phyloP scores from a whole-genome alignment of 92 coral and sea anemone species.

The Phymanthus crucifer region DNA sequence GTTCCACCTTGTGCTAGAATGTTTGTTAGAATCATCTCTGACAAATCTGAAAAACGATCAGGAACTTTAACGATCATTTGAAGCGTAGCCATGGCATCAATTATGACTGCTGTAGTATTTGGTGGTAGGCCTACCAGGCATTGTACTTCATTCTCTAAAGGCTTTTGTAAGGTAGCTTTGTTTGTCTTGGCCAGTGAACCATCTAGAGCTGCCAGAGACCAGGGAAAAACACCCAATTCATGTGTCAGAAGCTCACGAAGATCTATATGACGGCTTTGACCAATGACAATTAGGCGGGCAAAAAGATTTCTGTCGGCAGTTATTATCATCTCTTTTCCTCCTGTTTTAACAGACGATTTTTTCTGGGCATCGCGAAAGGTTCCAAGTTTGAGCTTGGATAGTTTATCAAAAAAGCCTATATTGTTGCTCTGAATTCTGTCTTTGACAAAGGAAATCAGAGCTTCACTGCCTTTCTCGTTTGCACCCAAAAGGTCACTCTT shows the following conservation, averaged over 20 bases:
- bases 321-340: constrained; percentile 37
- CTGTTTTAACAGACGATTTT: constrained; percentile 34
- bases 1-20: constrained; percentile 38
- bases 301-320: constrained; percentile 61
- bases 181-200: constrained; percentile 50
- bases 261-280: constrained; percentile 55
- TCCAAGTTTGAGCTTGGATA: constrained; percentile 53
- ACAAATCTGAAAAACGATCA: constrained; percentile 42
- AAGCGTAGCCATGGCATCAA: constrained; percentile 50
- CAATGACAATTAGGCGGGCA: constrained; percentile 59
- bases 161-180: constrained; percentile 42
- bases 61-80: constrained; percentile 37
- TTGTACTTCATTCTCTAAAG: constrained; percentile 38
- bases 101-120: constrained; percentile 35
- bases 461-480: constrained; percentile 35
- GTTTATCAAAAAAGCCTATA: constrained; percentile 50
- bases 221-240: constrained; percentile 55
- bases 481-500: constrained; percentile 46
- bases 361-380: constrained; percentile 39
- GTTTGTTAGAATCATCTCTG: constrained; percentile 20
- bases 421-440: constrained; percentile 35
- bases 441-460: constrained; percentile 20
- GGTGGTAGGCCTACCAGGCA: constrained; percentile 29
- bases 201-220: constrained; percentile 57
- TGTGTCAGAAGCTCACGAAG: constrained; percentile 40